A percentile compares a stretch with the other conserved stretches of the same genome.
These are phyloP conservation scores for Enoplolaimus lenunculus DNA, from an alignment of 2,888 invertebrate species.

Conservation along the genomic window DNA sequence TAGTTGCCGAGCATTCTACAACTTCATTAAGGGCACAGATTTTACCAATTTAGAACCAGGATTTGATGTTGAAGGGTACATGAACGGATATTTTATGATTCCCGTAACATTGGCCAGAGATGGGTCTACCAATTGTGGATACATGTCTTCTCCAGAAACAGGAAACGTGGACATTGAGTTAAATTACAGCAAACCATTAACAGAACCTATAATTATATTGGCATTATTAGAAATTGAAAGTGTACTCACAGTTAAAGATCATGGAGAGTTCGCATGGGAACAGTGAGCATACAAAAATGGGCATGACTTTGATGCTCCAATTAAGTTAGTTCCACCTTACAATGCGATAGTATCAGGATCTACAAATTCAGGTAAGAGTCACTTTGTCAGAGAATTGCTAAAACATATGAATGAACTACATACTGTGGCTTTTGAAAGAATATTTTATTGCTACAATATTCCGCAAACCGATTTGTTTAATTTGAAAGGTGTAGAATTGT, in stretches of 20 bases:
- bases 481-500: neutral
- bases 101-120: neutral
- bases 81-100: neutral
- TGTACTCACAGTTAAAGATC: neutral
- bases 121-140: neutral
- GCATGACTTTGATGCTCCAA: too few relatives aligned
- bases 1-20: neutral
- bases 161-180: neutral
- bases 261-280: neutral
- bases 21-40: neutral
- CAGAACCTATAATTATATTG: neutral
- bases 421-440: neutral
- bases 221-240: neutral
- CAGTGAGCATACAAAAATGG: too few relatives aligned
- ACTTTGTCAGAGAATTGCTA: neutral
- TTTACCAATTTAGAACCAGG: neutral
- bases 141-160: neutral
- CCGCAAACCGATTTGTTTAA: neutral
- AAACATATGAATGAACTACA: neutral
- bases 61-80: neutral
- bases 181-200: neutral
- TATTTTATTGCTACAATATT: neutral
- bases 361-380: neutral
- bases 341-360: neutral
- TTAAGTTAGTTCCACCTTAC: too few relatives aligned